Evolutionary conservation across 2,888 invertebrate genomes (phyloP).

Genomic region (Carcina quercana): DNA sequence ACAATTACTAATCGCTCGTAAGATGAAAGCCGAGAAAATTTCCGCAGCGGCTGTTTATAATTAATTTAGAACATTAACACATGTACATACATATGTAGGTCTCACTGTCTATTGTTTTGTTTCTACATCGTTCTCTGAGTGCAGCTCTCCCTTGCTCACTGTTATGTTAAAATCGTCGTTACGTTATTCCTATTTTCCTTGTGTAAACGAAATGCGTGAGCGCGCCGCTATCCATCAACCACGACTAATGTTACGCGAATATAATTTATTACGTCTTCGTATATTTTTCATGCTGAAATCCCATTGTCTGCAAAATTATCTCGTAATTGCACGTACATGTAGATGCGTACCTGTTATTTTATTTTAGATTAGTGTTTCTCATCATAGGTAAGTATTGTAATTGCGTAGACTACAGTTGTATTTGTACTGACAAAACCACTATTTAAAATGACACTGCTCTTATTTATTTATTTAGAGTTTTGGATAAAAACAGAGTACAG

Average conservation of each 20-base stretch:
- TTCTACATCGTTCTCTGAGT: conserved; percentile 28
- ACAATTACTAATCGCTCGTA: conserved; percentile 33
- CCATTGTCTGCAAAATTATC: too few relatives aligned
- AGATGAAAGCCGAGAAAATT: conserved; percentile 30
- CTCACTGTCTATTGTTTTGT: conserved; percentile 35
- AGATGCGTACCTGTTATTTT: too few relatives aligned
- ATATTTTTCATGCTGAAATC: too few relatives aligned
- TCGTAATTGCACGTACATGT: too few relatives aligned
- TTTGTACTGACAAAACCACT: too few relatives aligned
- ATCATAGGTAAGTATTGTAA: too few relatives aligned
- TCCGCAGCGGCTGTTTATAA: conserved; percentile 41
- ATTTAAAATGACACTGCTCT: too few relatives aligned
- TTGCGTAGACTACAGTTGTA: too few relatives aligned
- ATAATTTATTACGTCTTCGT: conserved; percentile 16
- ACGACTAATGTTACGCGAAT: conserved; percentile 18
- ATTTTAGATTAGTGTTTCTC: too few relatives aligned
- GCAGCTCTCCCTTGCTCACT: conserved; percentile 22
- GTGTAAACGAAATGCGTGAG: conserved; percentile 21
- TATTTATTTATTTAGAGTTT: too few relatives aligned
- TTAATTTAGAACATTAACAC: conserved; percentile 46
- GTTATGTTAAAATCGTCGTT: conserved; percentile 37
- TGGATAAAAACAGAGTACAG: too few relatives aligned
- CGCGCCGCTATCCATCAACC: conserved; percentile 11
- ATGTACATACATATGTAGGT: conserved; percentile 19
- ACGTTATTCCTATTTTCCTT: conserved; percentile 31